Evolutionary conservation across 2,888 invertebrate species (phyloP).

Genomic region (Rambutsinella grinnellia): DNA sequence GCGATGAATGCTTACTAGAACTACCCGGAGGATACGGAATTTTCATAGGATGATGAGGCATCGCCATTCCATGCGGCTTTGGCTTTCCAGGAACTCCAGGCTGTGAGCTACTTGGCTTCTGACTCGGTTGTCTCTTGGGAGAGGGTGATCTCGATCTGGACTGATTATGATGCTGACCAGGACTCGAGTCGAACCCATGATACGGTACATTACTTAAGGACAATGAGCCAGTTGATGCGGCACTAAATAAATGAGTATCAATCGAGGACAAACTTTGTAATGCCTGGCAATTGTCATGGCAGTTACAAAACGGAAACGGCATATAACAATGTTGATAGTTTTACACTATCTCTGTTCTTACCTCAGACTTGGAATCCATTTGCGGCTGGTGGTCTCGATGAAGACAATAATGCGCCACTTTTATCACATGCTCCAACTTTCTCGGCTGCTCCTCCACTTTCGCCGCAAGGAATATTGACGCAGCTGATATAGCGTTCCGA

Average conservation of each 20-base stretch:
- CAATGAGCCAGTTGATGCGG: constrained; percentile 12
- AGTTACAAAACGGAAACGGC: not conserved
- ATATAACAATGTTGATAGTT: constrained; percentile 17
- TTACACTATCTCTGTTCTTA: constrained; percentile 66
- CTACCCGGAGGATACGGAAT: constrained; percentile 37
- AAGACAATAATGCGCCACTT: constrained; percentile 90
- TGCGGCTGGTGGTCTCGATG: constrained; percentile 72
- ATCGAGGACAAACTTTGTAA: not conserved
- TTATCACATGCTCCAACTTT: constrained; percentile 97
- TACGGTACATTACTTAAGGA: constrained; percentile 31
- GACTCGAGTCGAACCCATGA: constrained; percentile 47
- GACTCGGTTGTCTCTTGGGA: constrained; percentile 42
- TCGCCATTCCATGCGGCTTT: constrained; percentile 42
- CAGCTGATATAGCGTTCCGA: constrained; percentile 93
- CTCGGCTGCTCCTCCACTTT: constrained; percentile 99
- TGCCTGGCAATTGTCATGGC: not conserved
- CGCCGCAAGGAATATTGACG: constrained; percentile 95
- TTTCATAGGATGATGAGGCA: constrained; percentile 46
- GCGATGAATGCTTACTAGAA: constrained; percentile 37
- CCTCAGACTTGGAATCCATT: constrained; percentile 83
- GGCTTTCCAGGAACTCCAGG: constrained; percentile 37
- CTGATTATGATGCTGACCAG: constrained; percentile 35
- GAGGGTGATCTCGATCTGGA: constrained; percentile 54
- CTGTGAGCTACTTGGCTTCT: constrained; percentile 48
- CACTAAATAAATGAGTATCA: constrained; percentile 69